phyloP scores from a whole-genome alignment of 2,113 vertebrate genomes.

The Brachypodius melanocephalos region DNA sequence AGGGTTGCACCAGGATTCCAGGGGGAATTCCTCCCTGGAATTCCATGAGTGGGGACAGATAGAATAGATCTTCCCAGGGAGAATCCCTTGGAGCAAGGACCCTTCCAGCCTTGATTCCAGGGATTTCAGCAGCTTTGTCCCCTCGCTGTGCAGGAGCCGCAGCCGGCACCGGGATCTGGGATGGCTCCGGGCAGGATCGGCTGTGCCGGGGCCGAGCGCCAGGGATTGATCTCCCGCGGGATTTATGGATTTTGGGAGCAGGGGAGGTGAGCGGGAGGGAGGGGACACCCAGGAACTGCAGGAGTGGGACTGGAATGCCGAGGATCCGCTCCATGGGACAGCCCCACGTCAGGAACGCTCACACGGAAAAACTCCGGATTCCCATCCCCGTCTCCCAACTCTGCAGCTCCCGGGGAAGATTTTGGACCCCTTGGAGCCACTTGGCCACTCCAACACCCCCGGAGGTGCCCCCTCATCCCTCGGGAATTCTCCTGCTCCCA shows the following conservation, averaged over 20 bases:
- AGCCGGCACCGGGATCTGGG: fast-evolving
- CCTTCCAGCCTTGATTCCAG: not conserved
- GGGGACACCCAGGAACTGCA: fast-evolving
- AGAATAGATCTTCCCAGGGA: not conserved
- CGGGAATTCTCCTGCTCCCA: not conserved
- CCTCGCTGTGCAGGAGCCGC: fast-evolving
- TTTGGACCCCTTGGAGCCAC: not conserved
- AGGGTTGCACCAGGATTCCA: not conserved
- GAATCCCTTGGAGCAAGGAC: not conserved
- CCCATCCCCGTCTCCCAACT: not conserved
- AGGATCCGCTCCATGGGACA: fast-evolving
- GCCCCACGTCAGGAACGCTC: fast-evolving
- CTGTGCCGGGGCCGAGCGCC: fast-evolving
- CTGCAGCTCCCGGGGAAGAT: not conserved
- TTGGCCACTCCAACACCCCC: not conserved
- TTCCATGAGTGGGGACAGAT: not conserved
- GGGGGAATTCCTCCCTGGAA: not conserved
- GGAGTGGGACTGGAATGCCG: fast-evolving
- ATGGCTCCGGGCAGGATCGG: fast-evolving
- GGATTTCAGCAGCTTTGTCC: not conserved
- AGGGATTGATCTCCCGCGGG: fast-evolving
- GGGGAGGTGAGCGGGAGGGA: fast-evolving
- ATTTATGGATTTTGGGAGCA: not conserved
- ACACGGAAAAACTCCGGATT: fast-evolving
- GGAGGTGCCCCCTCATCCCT: not conserved